These are phyloP conservation scores for Tetranychus urticae DNA, from an alignment of 1,140 invertebrate species.

Conservation along the genomic window DNA sequence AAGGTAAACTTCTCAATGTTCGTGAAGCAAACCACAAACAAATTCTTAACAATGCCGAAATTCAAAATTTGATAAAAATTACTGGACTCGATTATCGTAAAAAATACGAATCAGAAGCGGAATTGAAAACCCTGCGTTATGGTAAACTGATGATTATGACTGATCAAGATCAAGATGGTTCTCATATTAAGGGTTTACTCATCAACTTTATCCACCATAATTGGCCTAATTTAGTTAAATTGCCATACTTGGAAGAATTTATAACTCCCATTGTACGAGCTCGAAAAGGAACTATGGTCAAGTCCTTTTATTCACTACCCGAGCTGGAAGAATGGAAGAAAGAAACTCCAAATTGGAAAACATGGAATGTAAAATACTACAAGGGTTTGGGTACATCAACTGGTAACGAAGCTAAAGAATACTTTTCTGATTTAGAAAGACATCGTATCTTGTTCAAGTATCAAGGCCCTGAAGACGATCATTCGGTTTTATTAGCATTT, in stretches of 20 bases:
- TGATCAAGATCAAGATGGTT: conserved; percentile 90
- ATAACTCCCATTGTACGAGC: conserved; percentile 99
- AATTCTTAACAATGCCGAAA: conserved; percentile 92
- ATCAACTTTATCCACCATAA: conserved; percentile 99
- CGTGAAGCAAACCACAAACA: conserved; percentile 91
- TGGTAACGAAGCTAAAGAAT: conserved; percentile 93
- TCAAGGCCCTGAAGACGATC: conserved; percentile 58
- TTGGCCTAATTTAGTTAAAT: conserved; percentile 74
- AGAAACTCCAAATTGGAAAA: conserved; percentile 67
- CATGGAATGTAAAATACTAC: conserved; percentile 94
- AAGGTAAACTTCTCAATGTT: conserved; percentile 95
- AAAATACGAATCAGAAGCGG: conserved; percentile 69
- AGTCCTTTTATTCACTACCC: conserved; percentile 84
- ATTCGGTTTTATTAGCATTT: conserved; percentile 85
- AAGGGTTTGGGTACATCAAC: conserved; percentile 99
- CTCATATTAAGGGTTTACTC: conserved; percentile 93
- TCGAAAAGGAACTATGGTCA: conserved; percentile 41
- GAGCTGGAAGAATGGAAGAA: conserved; percentile 96
- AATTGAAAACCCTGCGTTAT: conserved; percentile 77
- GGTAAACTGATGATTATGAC: conserved; percentile 99
- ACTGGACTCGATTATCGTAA: conserved; percentile 80
- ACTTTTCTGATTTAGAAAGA: conserved; percentile 81
- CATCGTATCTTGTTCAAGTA: conserved; percentile 83
- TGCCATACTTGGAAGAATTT: conserved; percentile 74
- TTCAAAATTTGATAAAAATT: conserved; percentile 92